Evolutionary conservation across 92 coral and sea anemone genomes (phyloP).

Genomic region (Umimayanthus kanabou): DNA sequence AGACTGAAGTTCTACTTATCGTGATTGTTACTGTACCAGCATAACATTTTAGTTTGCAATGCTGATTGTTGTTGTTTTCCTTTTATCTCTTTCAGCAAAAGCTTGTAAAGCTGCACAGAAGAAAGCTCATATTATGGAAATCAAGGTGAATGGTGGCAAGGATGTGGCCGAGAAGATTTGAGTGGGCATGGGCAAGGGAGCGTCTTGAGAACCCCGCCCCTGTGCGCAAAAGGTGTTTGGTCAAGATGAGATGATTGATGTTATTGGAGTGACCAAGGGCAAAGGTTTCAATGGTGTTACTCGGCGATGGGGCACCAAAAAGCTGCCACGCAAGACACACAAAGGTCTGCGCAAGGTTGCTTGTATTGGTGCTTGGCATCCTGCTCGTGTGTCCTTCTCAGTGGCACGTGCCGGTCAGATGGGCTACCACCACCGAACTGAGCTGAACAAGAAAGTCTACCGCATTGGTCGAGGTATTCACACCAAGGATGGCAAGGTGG

Average conservation of each 20-base stretch:
- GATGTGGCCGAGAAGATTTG: conserved; percentile 88
- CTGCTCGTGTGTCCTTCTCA: conserved; percentile 95
- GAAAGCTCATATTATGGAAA: conserved; percentile 98
- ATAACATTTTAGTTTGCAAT: neutral
- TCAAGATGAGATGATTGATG: conserved; percentile 97
- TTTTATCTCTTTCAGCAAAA: conserved; percentile 77
- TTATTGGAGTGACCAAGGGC: conserved; percentile 98
- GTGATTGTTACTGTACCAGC: neutral
- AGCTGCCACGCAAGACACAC: conserved; percentile 99
- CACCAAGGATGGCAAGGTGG: conserved; percentile 97
- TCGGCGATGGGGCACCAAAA: conserved; percentile 99
- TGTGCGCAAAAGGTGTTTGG: conserved; percentile 89
- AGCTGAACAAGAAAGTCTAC: conserved; percentile 97
- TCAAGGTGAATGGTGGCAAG: conserved; percentile 98
- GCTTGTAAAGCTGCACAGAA: conserved; percentile 92
- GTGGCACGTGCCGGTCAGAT: conserved; percentile 99
- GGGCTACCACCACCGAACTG: conserved; percentile 99
- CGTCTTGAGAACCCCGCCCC: conserved; percentile 99
- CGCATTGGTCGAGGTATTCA: conserved; percentile 98
- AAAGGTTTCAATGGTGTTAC: conserved; percentile 99
- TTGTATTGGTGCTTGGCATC: conserved; percentile 99
- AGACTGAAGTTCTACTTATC: neutral
- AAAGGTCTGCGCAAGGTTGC: conserved; percentile 99
- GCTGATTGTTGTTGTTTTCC: neutral
- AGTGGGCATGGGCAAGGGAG: conserved; percentile 98